A percentile compares a stretch with the other conserved stretches of the same genome.
These are phyloP conservation scores for Venustoraphidia nigricollis DNA, from an alignment of 2,888 invertebrate species.

Conservation along the genomic window DNA sequence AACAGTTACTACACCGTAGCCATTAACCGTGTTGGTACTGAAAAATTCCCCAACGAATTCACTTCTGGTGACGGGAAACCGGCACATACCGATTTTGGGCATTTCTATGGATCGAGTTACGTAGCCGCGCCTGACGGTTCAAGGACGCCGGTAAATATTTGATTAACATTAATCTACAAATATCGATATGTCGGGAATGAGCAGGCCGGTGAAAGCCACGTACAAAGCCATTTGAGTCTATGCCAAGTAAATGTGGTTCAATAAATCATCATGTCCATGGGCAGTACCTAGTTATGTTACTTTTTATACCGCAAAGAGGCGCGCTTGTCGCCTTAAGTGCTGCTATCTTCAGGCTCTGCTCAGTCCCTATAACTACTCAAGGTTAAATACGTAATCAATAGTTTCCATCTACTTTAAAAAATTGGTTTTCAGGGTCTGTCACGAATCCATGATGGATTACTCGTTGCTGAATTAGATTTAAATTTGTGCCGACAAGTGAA, in stretches of 20 bases:
- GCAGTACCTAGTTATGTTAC: no score
- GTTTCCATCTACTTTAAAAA: background rate
- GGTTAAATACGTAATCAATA: no score
- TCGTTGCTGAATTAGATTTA: conserved; percentile 80
- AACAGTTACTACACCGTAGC: conserved; percentile 90
- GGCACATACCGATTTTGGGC: conserved; percentile 66
- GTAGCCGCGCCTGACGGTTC: conserved; percentile 86
- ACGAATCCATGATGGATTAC: conserved; percentile 41
- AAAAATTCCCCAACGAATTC: conserved; percentile 65
- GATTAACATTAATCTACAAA: background rate
- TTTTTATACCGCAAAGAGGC: no score
- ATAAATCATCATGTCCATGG: no score
- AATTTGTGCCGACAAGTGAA: conserved; percentile 88
- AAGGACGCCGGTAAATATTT: conserved; percentile 61
- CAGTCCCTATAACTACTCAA: no score
- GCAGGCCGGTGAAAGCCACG: no score
- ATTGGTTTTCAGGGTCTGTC: conserved; percentile 19
- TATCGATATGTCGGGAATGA: no score
- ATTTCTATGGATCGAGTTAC: conserved; percentile 93
- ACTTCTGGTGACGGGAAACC: conserved; percentile 71
- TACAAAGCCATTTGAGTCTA: no score
- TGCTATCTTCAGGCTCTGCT: no score
- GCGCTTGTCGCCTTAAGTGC: no score
- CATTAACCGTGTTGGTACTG: conserved; percentile 86
- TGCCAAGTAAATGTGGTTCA: no score